Conservation (phyloP, 2,113 vertebrate genomes). For the Tenrec ecaudatus region DNA sequence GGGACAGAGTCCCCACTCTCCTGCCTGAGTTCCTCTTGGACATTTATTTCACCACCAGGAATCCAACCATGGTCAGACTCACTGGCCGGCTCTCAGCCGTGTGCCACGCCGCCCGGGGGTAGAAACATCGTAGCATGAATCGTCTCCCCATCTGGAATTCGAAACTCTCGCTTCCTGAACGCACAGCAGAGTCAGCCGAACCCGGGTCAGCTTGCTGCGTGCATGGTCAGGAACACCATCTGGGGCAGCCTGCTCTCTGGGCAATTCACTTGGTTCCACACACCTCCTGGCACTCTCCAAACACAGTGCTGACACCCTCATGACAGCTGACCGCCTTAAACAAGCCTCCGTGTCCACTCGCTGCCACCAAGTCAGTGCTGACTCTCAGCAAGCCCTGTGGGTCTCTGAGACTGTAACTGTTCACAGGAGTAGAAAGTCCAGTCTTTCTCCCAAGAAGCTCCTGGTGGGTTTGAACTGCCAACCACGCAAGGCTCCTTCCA, state of each 20-base stretch:
- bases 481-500: too few species aligned
- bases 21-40: not conserved
- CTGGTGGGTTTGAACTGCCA: too few species aligned
- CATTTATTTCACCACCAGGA: not conserved
- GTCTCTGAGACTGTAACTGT: too few species aligned
- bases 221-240: not conserved
- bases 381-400: too few species aligned
- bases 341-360: too few species aligned
- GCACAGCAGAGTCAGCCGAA: not conserved
- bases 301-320: not conserved
- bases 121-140: not conserved
- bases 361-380: too few species aligned
- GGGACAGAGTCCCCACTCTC: not conserved
- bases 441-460: too few species aligned
- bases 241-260: not conserved
- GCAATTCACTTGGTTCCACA: not conserved
- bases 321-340: conserved; percentile 5
- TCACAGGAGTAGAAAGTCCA: too few species aligned
- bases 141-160: conserved; percentile 27
- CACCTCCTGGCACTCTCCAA: not conserved
- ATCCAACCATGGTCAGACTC: not conserved
- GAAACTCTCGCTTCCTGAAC: conserved; percentile 57
- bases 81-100: not conserved
- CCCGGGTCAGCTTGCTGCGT: not conserved
- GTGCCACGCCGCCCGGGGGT: not conserved